A percentile compares a stretch with the other conserved stretches of the same genome.
Conservation (phyloP, 2,797 vertebrate species). For the Morelia viridis region DNA sequence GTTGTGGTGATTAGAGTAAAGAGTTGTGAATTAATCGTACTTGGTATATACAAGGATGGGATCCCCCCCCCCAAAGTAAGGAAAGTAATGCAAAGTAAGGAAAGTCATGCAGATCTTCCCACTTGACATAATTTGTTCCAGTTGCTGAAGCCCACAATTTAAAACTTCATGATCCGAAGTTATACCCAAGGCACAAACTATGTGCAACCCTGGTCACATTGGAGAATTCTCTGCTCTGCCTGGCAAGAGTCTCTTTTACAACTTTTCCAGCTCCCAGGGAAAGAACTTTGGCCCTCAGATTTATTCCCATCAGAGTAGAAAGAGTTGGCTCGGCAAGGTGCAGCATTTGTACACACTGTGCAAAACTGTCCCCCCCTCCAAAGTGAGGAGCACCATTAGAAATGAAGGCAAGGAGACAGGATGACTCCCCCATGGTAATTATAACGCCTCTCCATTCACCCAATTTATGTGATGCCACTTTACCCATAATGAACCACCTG, state of each 20-base stretch:
- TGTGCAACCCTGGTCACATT: background rate
- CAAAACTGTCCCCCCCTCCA: slow-evolving; percentile 61
- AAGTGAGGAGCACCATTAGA: slow-evolving; percentile 65
- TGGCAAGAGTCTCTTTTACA: slow-evolving; percentile 2
- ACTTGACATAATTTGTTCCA: background rate
- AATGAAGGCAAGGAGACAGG: slow-evolving; percentile 59
- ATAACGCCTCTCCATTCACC: slow-evolving; percentile 67
- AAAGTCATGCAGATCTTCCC: background rate
- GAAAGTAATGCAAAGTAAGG: background rate
- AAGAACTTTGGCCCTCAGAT: slow-evolving; percentile 33
- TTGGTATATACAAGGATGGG: background rate
- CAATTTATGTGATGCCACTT: slow-evolving; percentile 67
- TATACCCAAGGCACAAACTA: background rate
- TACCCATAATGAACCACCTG: slow-evolving; percentile 46
- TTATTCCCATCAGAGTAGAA: slow-evolving; percentile 62
- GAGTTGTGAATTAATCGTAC: background rate
- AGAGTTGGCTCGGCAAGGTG: slow-evolving; percentile 53
- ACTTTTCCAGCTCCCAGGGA: background rate
- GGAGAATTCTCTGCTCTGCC: background rate
- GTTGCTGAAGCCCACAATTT: background rate
- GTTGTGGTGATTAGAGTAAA: background rate
- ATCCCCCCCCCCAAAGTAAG: background rate
- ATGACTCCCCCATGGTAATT: slow-evolving; percentile 71
- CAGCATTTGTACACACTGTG: slow-evolving; percentile 54
- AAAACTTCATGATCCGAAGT: background rate